Conservation (phyloP, 2,888 invertebrate genomes). For the Zele albiditarsus region DNA sequence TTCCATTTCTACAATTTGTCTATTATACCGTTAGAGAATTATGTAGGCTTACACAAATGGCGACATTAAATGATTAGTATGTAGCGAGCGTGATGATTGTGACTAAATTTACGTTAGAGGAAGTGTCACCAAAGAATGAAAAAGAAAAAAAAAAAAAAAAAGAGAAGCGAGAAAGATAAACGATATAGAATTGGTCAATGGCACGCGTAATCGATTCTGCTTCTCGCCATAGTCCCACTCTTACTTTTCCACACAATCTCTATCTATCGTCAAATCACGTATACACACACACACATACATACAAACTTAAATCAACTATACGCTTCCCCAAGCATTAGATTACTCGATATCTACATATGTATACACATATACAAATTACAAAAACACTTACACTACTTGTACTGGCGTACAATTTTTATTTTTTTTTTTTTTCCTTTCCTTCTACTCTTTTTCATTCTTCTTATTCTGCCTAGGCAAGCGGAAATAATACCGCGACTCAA, state of each 20-base stretch:
- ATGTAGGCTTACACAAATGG: not conserved
- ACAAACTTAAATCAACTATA: constrained; percentile 16
- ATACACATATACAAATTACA: not conserved
- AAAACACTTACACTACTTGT: constrained; percentile 24
- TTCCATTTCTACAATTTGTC: constrained; percentile 15
- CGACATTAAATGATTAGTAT: constrained; percentile 10
- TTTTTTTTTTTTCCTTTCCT: constrained; percentile 18
- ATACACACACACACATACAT: constrained; percentile 46
- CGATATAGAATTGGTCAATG: constrained; percentile 59
- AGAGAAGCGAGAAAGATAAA: constrained; percentile 32
- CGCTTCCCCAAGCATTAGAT: constrained; percentile 14
- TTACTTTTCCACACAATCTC: constrained; percentile 1
- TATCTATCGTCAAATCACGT: constrained; percentile 36
- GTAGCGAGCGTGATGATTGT: not conserved
- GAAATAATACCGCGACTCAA: constrained; percentile 13
- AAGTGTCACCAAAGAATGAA: constrained; percentile 10
- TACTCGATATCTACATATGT: constrained; percentile 12
- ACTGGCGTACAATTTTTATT: not conserved
- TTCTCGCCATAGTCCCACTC: constrained; percentile 20
- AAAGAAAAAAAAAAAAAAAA: constrained; percentile 15
- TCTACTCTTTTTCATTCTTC: constrained; percentile 20
- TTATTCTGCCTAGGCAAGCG: constrained; percentile 4
- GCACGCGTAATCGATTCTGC: constrained; percentile 59
- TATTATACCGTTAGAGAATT: not conserved
- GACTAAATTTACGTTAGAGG: constrained; percentile 15